Base-by-base conservation (phyloP, 1,140 invertebrate species). In the Acromyrmex heyeri region DNA sequence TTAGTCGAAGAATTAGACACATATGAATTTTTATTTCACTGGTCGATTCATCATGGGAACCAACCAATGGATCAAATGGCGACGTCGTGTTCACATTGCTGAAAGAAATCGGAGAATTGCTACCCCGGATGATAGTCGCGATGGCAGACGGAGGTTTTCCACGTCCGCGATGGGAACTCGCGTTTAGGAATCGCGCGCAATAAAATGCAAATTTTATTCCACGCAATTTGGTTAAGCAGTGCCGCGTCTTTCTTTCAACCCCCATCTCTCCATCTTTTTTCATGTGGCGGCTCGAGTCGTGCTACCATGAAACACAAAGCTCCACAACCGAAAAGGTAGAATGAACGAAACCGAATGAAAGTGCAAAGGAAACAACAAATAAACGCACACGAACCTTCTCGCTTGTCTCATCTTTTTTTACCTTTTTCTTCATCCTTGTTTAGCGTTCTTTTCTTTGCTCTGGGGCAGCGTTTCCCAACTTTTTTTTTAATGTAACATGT, bases 161-260 rank as follows among this genome's bases (percentile, higher is more conserved):
- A 73, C 65, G 53, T 38, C 44, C 70, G 27, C 72, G 27, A 53
- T 21, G 72, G 48, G 27, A 44, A 57, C 27, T 86, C 77, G 61
- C 48, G 83, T 86, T 61, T 76, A 70, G 59, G 69, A 75, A 87
- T 85, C 70, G 73, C 48, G 77, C 76, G 83, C 87, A 86, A 88
- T 88, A 90, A 90, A 90, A 90, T 86, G 88, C 83, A 86, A 90
- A 90, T 90, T 88, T 90, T 86, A 88, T 90, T 89, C 87, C 85
- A 55, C 78, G 65, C 87, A 85, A 85, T 90, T 90, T 87, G 85
- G 72, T 87, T 90, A 89, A 90, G 78, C 89, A 90, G 78, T 77
- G 76, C 57, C 67, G 67, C 24, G 48, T 21, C 62, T 59, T 87
- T 53, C 61, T 75, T 79, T 86, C 70, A 72, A 65, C 53, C 53